Percentiles rank a stretch among this genome's conserved stretches.
These are phyloP conservation scores for Microcebus tavaratra DNA, from an alignment of 2,113 vertebrate genomes.

Conservation along the genomic window DNA sequence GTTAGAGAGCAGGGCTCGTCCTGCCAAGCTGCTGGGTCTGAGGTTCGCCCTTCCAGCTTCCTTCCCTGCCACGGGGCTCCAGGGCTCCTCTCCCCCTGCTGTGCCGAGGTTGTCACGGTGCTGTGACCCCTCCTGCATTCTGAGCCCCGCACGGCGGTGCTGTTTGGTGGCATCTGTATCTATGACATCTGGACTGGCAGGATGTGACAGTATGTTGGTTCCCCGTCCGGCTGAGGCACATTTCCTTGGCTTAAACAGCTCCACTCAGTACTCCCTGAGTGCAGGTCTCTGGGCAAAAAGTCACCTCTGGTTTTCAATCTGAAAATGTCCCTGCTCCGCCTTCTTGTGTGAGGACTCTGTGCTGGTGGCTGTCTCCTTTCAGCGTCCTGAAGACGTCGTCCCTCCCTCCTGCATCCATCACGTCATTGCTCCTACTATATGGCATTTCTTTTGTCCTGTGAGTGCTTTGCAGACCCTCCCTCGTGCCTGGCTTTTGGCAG, in stretches of 20 bases:
- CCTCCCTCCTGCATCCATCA: background rate
- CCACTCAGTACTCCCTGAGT: background rate
- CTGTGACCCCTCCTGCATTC: too few relatives aligned
- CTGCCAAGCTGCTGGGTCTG: fast-evolving
- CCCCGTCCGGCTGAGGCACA: background rate
- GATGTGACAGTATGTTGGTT: background rate
- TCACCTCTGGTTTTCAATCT: background rate
- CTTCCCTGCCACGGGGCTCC: too few relatives aligned
- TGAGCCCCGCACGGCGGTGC: fast-evolving
- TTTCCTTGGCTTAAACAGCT: background rate
- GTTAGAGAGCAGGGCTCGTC: background rate
- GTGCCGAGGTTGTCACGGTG: fast-evolving
- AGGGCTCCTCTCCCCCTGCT: too few relatives aligned
- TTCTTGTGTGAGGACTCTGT: background rate
- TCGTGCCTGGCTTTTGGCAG: background rate
- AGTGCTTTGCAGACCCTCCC: background rate
- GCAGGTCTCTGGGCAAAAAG: background rate
- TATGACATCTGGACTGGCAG: background rate
- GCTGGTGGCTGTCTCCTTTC: background rate
- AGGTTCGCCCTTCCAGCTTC: background rate
- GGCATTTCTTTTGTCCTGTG: background rate
- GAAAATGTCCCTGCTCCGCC: background rate
- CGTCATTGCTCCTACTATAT: background rate
- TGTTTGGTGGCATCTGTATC: too few relatives aligned
- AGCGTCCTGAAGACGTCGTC: fast-evolving